Evolutionary conservation across 2,888 invertebrate genomes (phyloP).

Genomic region (Drosophila dives): DNA sequence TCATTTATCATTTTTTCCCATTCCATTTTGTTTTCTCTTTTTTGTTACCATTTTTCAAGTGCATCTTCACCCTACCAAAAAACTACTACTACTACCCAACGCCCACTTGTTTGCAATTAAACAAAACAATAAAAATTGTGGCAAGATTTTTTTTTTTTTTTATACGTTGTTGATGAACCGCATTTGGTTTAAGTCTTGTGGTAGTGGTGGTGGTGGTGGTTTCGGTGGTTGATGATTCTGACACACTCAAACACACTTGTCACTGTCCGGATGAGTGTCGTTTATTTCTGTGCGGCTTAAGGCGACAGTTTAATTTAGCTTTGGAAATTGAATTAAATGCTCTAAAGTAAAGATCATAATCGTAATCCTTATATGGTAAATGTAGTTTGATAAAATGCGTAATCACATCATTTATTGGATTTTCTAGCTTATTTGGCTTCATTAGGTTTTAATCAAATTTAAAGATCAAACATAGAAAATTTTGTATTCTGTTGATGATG

Average conservation of each 20-base stretch:
- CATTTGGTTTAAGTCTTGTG: conserved; percentile 22
- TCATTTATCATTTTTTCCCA: conserved; percentile 76
- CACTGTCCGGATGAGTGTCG: conserved; percentile 78
- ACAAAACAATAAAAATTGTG: conserved; percentile 70
- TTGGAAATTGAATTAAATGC: conserved; percentile 65
- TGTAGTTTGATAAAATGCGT: conserved; percentile 37
- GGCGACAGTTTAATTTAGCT: conserved; percentile 79
- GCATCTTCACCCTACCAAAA: conserved; percentile 35
- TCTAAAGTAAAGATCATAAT: conserved; percentile 57
- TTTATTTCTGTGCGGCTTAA: conserved; percentile 56
- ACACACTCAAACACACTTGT: conserved; percentile 58
- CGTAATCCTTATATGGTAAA: conserved; percentile 41
- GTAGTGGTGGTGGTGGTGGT: conserved; percentile 27
- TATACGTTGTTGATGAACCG: conserved; percentile 14
- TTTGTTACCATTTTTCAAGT: conserved; percentile 76
- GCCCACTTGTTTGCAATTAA: conserved; percentile 74
- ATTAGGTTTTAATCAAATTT: conserved; percentile 77
- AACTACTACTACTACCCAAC: conserved; percentile 19
- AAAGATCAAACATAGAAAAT: conserved; percentile 36
- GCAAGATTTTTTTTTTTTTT: conserved; percentile 30
- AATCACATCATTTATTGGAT: conserved; percentile 76
- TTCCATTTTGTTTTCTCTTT: background rate
- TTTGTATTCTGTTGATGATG: conserved; percentile 1
- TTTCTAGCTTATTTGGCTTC: conserved; percentile 77
- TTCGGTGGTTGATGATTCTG: conserved; percentile 21